A percentile compares a stretch with the other conserved stretches of the same genome.
phyloP scores from a whole-genome alignment of 2,113 vertebrate species.

The Esox niger region DNA sequence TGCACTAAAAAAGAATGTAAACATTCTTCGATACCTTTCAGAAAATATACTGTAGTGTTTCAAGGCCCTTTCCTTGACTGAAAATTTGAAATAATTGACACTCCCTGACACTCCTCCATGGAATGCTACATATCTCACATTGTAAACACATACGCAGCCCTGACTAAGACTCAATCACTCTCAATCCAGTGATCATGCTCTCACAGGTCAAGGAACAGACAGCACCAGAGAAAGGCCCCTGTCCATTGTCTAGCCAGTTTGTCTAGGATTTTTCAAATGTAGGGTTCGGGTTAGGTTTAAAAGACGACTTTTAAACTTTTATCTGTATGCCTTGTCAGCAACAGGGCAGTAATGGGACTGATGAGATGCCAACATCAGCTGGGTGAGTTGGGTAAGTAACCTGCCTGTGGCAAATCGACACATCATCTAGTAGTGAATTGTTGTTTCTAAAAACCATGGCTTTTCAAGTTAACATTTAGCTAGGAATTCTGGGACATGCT shows the following conservation, averaged over 20 bases:
- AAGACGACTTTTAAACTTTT: too few species aligned
- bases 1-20: too few species aligned
- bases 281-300: too few species aligned
- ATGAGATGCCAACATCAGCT: background rate
- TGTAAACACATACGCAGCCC: slow-evolving; percentile 62
- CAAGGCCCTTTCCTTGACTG: too few species aligned
- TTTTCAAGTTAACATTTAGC: background rate
- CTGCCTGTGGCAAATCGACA: background rate
- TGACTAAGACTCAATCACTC: slow-evolving; percentile 37
- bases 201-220: background rate
- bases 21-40: too few species aligned
- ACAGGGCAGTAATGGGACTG: background rate
- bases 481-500: background rate
- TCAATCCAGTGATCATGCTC: background rate
- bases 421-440: background rate
- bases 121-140: slow-evolving; percentile 59
- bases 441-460: background rate
- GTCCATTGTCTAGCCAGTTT: background rate
- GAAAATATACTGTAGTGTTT: too few species aligned
- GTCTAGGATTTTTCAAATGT: background rate
- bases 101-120: slow-evolving; percentile 46
- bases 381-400: background rate
- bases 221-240: background rate
- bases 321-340: background rate
- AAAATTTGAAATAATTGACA: slow-evolving; percentile 51